Evolutionary conservation across 2,797 vertebrate genomes (phyloP), one percentile per base, ranked within the genome.

Genomic region (Leptodactylus fallax): DNA sequence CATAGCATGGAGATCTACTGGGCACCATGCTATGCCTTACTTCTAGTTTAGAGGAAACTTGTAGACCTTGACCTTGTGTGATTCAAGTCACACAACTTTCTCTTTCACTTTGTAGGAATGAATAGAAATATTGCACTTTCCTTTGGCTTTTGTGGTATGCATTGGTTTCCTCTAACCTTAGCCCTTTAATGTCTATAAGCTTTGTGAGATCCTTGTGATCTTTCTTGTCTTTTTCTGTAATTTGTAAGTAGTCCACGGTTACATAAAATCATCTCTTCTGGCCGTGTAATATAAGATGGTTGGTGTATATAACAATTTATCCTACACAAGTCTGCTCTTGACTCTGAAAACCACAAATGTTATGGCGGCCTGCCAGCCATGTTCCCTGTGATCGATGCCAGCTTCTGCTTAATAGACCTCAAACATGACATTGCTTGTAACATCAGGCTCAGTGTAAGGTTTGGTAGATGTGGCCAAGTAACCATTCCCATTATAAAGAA

Each of bases 281-380:
- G 36, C 3, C 3, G 45, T 72, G 71, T 72, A 19, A 19, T 72
- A 2, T 49, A 12, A 7, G 27, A 3, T 25, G 23, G n/a, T 23
- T 23, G 61, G 36, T 36, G 7, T 58, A 4, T 61, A 6, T 27
- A 45, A 69, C 10, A 14, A 17, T 72, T 47, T 7, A 10, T 45
- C 69, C 7, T 9, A 10, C 71, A 78, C 76, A 55, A 27, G 49
- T 23, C 47, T 27, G 47, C n/a, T 27, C 25, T 6, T 19, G 51
- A 36, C 36, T 36, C 36, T 36, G 4, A 4, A 36, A 36, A 36
- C 67, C 65, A 69, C 63, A 83, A 19, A 27, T 16, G 8, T 21
- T 58, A 47, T 72, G 69, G 53, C 14, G 27, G n/a, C n/a, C 17
- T 47, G 69, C 82, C 82, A 84, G 71, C 49, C 16, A 25, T 53